Percentiles rank a stretch among this genome's conserved stretches.
These are phyloP conservation scores for Idaea straminata DNA, from an alignment of 2,888 invertebrate genomes.

Conservation along the genomic window DNA sequence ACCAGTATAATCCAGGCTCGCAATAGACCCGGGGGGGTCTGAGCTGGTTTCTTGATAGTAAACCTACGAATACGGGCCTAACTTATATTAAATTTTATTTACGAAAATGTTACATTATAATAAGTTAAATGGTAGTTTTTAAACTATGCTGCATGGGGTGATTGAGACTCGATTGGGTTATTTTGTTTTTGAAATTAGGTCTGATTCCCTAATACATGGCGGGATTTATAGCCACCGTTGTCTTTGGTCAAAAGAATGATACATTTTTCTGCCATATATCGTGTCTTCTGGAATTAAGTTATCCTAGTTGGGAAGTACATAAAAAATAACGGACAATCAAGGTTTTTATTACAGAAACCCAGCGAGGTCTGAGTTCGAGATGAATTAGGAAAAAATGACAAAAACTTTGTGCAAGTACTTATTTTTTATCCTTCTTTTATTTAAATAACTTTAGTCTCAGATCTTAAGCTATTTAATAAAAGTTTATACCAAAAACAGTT, in stretches of 20 bases:
- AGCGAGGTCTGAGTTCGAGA: neutral
- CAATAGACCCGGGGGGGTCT: neutral
- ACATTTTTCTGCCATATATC: too few relatives aligned
- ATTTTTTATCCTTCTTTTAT: neutral
- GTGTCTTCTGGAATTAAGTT: too few relatives aligned
- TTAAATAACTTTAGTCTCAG: neutral
- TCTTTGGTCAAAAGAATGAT: too few relatives aligned
- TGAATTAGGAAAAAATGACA: neutral
- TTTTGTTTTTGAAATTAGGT: too few relatives aligned
- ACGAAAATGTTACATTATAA: neutral
- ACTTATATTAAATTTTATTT: neutral
- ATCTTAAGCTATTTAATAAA: neutral
- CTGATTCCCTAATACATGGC: too few relatives aligned
- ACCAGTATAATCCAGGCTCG: too few relatives aligned
- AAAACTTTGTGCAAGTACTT: neutral
- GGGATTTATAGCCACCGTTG: too few relatives aligned
- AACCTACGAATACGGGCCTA: neutral
- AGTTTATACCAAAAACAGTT: neutral
- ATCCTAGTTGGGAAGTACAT: neutral
- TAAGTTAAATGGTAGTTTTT: neutral
- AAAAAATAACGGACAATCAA: neutral
- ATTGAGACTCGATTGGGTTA: too few relatives aligned
- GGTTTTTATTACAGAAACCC: neutral
- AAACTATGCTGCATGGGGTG: neutral
- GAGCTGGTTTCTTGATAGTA: neutral